Conservation (phyloP, 2,888 invertebrate genomes). For the Coecobrya sp. region DNA sequence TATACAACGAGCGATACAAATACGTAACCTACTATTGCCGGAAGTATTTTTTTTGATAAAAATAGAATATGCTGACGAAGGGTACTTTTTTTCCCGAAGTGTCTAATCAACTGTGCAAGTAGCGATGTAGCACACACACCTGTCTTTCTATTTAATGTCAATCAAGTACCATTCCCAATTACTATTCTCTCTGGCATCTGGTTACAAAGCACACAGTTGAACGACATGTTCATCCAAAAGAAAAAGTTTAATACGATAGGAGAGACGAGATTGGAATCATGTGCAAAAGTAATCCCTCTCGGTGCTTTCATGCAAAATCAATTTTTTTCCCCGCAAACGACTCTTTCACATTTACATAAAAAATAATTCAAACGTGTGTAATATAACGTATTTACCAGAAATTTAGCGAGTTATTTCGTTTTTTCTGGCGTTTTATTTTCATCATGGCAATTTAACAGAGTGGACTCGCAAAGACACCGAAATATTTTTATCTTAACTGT, state of each 20-base stretch:
- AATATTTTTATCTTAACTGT: not conserved
- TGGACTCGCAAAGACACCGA: not conserved
- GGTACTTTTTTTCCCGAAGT: too few species aligned
- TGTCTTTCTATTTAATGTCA: too few species aligned
- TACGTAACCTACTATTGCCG: too few species aligned
- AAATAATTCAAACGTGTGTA: not conserved
- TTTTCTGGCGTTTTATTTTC: not conserved
- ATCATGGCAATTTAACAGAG: conserved; percentile 12
- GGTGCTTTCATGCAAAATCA: conserved; percentile 39
- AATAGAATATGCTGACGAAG: too few species aligned
- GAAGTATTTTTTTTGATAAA: too few species aligned
- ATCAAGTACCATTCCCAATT: not conserved
- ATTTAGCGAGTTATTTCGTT: too few species aligned
- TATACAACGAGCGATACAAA: too few species aligned
- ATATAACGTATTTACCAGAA: too few species aligned
- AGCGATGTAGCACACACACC: too few species aligned
- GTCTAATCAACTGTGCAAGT: too few species aligned
- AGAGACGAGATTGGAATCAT: not conserved
- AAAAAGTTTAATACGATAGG: not conserved
- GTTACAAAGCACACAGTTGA: not conserved
- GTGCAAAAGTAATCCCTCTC: not conserved
- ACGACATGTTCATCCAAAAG: not conserved
- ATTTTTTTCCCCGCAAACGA: conserved; percentile 32
- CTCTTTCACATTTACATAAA: not conserved
- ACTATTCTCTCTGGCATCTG: not conserved